These are phyloP conservation scores for Macroglossus sobrinus DNA, from an alignment of 2,113 vertebrate genomes.

Conservation along the genomic window DNA sequence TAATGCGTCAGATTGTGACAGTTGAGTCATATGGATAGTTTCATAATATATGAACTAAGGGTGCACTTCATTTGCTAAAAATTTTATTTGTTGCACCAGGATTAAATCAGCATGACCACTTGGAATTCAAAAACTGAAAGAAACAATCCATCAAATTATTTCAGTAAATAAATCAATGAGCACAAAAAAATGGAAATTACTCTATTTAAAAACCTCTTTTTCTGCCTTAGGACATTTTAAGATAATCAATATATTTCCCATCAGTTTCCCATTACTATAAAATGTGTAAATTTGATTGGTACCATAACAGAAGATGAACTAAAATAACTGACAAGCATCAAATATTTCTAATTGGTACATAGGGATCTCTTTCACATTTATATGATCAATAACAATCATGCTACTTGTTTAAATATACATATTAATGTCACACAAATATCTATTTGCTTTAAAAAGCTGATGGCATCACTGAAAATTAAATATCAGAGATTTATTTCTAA, in stretches of 20 bases:
- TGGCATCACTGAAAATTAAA: neutral
- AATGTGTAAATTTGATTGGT: neutral
- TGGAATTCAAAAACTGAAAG: conserved; percentile 46
- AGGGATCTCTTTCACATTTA: neutral
- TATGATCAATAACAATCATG: neutral
- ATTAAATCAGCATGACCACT: neutral
- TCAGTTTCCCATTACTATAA: neutral
- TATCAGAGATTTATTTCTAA: neutral
- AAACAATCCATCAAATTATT: neutral
- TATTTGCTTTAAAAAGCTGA: neutral
- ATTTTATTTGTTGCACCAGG: conserved; percentile 52
- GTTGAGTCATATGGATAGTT: neutral
- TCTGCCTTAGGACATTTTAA: neutral
- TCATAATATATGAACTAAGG: neutral
- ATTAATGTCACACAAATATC: neutral
- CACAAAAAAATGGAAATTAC: conserved; percentile 42
- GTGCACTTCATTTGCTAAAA: neutral
- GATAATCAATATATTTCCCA: neutral
- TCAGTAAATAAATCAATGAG: conserved; percentile 60
- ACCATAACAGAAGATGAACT: neutral
- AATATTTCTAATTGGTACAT: neutral
- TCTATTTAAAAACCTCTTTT: conserved; percentile 50
- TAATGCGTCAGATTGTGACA: neutral
- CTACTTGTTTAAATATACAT: neutral
- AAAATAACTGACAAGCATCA: neutral